These are phyloP conservation scores for Mamestra brassicae DNA, from an alignment of 2,888 invertebrate species.

Conservation along the genomic window DNA sequence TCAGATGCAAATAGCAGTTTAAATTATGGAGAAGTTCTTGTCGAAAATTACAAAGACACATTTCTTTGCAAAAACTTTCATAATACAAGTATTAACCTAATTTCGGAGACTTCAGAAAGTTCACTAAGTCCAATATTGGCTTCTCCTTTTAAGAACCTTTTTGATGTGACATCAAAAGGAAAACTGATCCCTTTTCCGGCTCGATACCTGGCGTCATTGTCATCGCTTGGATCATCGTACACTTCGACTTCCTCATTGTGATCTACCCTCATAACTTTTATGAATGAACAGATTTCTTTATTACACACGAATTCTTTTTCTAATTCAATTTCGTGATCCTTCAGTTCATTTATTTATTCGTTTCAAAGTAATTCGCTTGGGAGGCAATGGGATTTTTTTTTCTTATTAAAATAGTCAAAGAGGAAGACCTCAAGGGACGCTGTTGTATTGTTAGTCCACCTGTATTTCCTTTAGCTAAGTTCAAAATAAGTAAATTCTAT, in stretches of 20 bases:
- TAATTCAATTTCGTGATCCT: slow-evolving; percentile 88
- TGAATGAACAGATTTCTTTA: slow-evolving; percentile 87
- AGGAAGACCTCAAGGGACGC: slow-evolving; percentile 78
- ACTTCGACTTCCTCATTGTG: slow-evolving; percentile 82
- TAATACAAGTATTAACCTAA: slow-evolving; percentile 64
- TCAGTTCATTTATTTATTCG: slow-evolving; percentile 87
- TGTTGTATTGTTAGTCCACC: slow-evolving; percentile 85
- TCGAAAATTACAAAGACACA: background rate
- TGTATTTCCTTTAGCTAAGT: slow-evolving; percentile 84
- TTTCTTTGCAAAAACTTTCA: background rate
- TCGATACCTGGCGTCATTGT: slow-evolving; percentile 86
- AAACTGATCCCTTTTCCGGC: slow-evolving; percentile 87
- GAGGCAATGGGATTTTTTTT: slow-evolving; percentile 79
- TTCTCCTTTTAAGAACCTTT: slow-evolving; percentile 74
- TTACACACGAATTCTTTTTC: slow-evolving; percentile 86
- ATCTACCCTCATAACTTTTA: slow-evolving; percentile 84
- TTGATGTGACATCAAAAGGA: slow-evolving; percentile 87
- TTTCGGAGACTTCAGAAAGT: slow-evolving; percentile 69
- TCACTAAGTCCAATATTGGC: slow-evolving; percentile 71
- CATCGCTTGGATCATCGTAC: slow-evolving; percentile 75
- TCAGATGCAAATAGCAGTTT: slow-evolving; percentile 10
- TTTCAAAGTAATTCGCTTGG: slow-evolving; percentile 86
- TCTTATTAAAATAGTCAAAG: slow-evolving; percentile 89
- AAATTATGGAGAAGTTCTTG: background rate
- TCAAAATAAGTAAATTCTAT: slow-evolving; percentile 87